Base-by-base conservation (phyloP, 2,113 vertebrate genomes). In the Symphodus melops region DNA sequence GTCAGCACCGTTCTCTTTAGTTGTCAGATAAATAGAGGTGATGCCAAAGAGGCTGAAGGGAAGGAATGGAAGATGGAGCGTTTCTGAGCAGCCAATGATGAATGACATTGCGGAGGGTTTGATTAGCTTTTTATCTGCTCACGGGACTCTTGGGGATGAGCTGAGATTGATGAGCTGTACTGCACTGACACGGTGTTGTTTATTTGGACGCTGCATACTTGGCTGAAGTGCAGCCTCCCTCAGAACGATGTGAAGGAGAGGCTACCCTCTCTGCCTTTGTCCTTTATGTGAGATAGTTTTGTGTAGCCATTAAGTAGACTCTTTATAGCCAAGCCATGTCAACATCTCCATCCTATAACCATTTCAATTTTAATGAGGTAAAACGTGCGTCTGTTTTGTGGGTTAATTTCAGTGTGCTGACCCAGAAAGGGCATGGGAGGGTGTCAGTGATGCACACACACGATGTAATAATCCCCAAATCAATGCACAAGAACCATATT, bases 111-210 rank as follows among this genome's bases (percentile, higher is more conserved):
- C 60, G 21, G 60, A 86, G 79, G 65, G 61, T 91, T 91, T 91
- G 88, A 92, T 93, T 91, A 90, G 87, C 86, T 91, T 92, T 92
- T 90, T 92, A 93, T 92, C 88, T 89, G 79, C 85, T 92, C 82
- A 73, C 25, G 48, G 64, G 84, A 82, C 86, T 89, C 85, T 69
- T 10, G n/a, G 64, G 88, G 79, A 82, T 54, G 81, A 65, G 12
- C 46, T 8, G 58, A 87, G 89, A 93, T 89, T 84, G 90, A 94
- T 92, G 89, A 78, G 54, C 68, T 72, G 81, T 62, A 52, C 58
- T 76, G 54, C 60, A 77, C 56, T 70, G 76, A 82, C 83, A 75
- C 44, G 71, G 61, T 72, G 77, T 52, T 88, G 81, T 93, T 89
- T 90, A 84, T 90, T 87, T 81, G 69, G 81, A 81, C 13, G 37